These are phyloP conservation scores for Hermaeophaga mercurialis DNA, from an alignment of 2,888 invertebrate species.

Conservation along the genomic window DNA sequence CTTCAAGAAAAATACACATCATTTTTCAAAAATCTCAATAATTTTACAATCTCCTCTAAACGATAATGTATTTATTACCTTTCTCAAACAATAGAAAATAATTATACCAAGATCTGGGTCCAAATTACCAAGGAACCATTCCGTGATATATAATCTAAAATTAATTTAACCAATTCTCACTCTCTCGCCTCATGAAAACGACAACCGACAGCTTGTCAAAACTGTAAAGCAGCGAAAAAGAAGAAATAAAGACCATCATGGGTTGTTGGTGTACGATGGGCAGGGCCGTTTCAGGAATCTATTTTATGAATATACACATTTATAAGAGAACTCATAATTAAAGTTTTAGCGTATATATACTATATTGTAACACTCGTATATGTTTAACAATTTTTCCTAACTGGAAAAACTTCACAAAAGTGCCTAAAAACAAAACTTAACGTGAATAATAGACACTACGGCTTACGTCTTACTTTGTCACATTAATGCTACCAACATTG, in stretches of 20 bases:
- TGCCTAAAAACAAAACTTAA: too few species aligned
- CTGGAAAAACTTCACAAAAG: too few species aligned
- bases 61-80: background rate
- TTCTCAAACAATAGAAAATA: slow-evolving; percentile 8
- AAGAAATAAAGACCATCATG: slow-evolving; percentile 27
- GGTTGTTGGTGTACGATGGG: background rate
- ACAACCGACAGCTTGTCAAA: slow-evolving; percentile 45
- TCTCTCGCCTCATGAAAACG: slow-evolving; percentile 19
- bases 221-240: slow-evolving; percentile 40
- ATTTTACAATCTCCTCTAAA: background rate
- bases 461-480: too few species aligned
- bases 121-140: slow-evolving; percentile 16
- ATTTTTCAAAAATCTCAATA: background rate
- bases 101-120: slow-evolving; percentile 8
- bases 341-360: too few species aligned
- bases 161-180: slow-evolving; percentile 23
- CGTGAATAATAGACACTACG: too few species aligned
- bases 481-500: too few species aligned
- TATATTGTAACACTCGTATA: too few species aligned
- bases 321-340: too few species aligned
- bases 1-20: too few species aligned
- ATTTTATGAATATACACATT: too few species aligned
- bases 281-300: background rate
- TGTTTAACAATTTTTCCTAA: too few species aligned
- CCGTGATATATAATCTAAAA: slow-evolving; percentile 23